phyloP scores from a whole-genome alignment of 1,140 invertebrate genomes.

The Pemphigus obesinymphae region DNA sequence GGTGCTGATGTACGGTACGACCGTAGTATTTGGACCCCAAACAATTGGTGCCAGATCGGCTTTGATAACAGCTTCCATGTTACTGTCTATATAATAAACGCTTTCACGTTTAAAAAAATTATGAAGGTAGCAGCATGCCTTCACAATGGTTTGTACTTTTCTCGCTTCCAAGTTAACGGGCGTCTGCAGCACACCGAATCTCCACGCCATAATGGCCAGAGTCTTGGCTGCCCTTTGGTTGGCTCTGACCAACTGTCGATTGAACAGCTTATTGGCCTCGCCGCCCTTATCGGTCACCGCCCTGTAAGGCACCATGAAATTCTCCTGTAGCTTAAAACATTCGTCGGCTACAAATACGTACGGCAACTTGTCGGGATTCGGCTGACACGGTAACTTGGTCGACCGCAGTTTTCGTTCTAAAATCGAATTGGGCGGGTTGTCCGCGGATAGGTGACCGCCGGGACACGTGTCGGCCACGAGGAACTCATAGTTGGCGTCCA shows the following conservation, averaged over 20 bases:
- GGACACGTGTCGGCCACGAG: slow-evolving; percentile 34
- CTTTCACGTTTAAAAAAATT: slow-evolving; percentile 36
- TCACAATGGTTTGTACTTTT: slow-evolving; percentile 42
- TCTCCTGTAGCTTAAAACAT: slow-evolving; percentile 24
- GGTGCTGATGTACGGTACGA: not conserved
- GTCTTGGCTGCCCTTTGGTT: slow-evolving; percentile 51
- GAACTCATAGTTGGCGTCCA: slow-evolving; percentile 50
- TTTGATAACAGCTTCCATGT: slow-evolving; percentile 38
- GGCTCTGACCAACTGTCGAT: slow-evolving; percentile 51
- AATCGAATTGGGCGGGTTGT: slow-evolving; percentile 44
- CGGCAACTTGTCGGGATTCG: slow-evolving; percentile 17
- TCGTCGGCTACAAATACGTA: slow-evolving; percentile 39
- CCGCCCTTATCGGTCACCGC: slow-evolving; percentile 8
- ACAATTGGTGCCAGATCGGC: slow-evolving; percentile 33
- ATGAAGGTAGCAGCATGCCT: slow-evolving; percentile 42
- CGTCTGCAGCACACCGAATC: slow-evolving; percentile 43
- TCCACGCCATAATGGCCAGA: slow-evolving; percentile 49
- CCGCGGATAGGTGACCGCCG: slow-evolving; percentile 49
- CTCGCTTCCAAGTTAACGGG: slow-evolving; percentile 44
- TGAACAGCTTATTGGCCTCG: slow-evolving; percentile 47
- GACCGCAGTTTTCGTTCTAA: slow-evolving; percentile 33
- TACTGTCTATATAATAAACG: slow-evolving; percentile 34
- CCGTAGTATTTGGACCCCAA: slow-evolving; percentile 22
- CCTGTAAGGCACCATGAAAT: slow-evolving; percentile 38
- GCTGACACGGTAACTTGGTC: slow-evolving; percentile 1